Evolutionary conservation across 37 sponge, comb jelly and placozoan genomes (phyloP).

Genomic region (Beroe forskalii): DNA sequence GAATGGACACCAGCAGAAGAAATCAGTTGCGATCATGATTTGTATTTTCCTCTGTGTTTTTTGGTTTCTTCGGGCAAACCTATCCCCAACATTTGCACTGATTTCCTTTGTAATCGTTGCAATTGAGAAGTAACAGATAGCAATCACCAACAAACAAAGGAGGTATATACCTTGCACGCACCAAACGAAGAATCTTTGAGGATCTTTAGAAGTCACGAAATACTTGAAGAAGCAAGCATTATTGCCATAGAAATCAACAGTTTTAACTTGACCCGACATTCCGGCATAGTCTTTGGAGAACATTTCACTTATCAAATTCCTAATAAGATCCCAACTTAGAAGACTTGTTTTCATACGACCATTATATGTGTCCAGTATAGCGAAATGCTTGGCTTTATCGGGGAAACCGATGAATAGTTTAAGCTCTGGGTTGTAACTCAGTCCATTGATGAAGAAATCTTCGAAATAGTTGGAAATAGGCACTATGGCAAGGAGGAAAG

Average conservation of each 20-base stretch:
- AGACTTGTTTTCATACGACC: neutral
- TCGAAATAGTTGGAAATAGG: neutral
- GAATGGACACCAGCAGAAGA: conserved; percentile 5
- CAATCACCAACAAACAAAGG: neutral
- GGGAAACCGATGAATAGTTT: neutral
- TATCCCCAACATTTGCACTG: neutral
- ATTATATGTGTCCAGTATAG: neutral
- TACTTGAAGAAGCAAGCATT: neutral
- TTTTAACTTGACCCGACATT: neutral
- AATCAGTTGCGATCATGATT: neutral
- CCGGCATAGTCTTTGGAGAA: neutral
- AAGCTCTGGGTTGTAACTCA: neutral
- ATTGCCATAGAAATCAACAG: neutral
- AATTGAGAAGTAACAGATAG: neutral
- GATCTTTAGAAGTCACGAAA: neutral
- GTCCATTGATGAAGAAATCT: conserved; percentile 9
- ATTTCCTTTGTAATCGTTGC: neutral
- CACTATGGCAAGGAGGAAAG: neutral
- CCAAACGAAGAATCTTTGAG: neutral
- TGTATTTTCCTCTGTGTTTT: neutral
- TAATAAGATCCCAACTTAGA: neutral
- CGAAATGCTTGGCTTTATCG: neutral
- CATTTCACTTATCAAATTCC: neutral
- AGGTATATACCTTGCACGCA: neutral
- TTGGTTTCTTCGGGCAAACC: neutral